Percentiles rank a stretch among this genome's conserved stretches.
Conservation (phyloP, 1,140 invertebrate genomes). For the Choristoneura fumiferana region DNA sequence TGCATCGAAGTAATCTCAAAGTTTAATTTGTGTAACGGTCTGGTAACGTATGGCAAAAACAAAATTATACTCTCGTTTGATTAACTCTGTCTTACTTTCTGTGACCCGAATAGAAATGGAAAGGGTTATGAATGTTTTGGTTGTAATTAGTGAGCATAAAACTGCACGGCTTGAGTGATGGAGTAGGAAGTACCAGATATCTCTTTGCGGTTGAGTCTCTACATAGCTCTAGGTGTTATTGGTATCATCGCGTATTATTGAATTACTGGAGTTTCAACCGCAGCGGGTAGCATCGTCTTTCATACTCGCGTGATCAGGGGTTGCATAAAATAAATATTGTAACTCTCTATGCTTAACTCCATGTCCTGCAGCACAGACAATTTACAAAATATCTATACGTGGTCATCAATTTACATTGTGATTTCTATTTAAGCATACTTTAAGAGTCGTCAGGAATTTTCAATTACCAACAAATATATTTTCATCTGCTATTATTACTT, state of each 20-base stretch:
- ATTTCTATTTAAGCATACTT: too few species aligned
- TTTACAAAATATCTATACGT: too few species aligned
- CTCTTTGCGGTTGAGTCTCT: neutral
- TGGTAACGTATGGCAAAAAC: conserved; percentile 4
- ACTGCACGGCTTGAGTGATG: neutral
- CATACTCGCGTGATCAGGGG: neutral
- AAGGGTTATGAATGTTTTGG: conserved; percentile 12
- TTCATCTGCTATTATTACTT: too few species aligned
- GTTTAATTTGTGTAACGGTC: conserved; percentile 7
- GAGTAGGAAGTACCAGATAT: neutral
- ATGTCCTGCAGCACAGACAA: too few species aligned
- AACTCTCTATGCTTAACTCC: neutral
- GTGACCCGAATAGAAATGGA: conserved; percentile 5
- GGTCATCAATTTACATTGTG: too few species aligned
- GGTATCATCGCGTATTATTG: neutral
- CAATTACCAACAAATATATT: too few species aligned
- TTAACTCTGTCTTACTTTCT: conserved; percentile 1
- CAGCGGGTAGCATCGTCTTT: conserved; percentile 8
- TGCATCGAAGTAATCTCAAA: too few species aligned
- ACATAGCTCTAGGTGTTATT: neutral
- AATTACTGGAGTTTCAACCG: neutral
- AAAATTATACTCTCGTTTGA: conserved; percentile 10
- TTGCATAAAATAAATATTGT: neutral
- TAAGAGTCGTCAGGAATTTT: too few species aligned
- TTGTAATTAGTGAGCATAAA: conserved; percentile 6